These are phyloP conservation scores for Plestiodon gilberti DNA, from an alignment of 2,113 vertebrate genomes.

Conservation along the genomic window DNA sequence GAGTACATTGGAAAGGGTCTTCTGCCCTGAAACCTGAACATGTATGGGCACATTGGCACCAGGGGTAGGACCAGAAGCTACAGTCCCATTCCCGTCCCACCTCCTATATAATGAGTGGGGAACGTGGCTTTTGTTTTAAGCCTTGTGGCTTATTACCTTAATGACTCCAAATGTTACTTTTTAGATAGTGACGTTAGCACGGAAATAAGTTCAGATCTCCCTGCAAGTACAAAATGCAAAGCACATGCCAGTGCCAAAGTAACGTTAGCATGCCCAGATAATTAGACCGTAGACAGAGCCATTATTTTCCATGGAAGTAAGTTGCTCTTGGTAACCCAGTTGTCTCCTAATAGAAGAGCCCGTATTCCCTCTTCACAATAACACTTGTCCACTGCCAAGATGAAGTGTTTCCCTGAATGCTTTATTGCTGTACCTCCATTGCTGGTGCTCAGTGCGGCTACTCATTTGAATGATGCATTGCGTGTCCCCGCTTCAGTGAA, in stretches of 20 bases:
- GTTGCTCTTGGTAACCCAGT: slow-evolving; percentile 23
- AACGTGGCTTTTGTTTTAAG: not conserved
- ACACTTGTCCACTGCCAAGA: not conserved
- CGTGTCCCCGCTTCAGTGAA: not conserved
- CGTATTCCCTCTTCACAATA: slow-evolving; percentile 5
- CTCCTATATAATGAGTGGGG: too few species aligned
- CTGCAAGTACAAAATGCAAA: slow-evolving; percentile 28
- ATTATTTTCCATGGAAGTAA: slow-evolving; percentile 34
- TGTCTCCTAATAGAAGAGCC: slow-evolving; percentile 6
- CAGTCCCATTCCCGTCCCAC: too few species aligned
- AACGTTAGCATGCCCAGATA: slow-evolving; percentile 26
- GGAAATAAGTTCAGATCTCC: not conserved
- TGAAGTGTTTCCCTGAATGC: slow-evolving; percentile 22
- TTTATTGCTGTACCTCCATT: slow-evolving; percentile 23
- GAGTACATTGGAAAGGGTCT: too few species aligned
- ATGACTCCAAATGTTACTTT: not conserved
- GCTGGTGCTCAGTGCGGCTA: slow-evolving; percentile 19
- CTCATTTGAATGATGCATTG: slow-evolving; percentile 48
- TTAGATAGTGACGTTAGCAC: too few species aligned
- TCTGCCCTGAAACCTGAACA: too few species aligned
- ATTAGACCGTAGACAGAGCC: not conserved
- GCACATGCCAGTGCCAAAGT: slow-evolving; percentile 17
- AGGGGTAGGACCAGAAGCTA: too few species aligned
- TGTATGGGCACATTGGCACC: too few species aligned
- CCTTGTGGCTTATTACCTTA: not conserved